Evolutionary conservation across 2,113 vertebrate species (phyloP).

Genomic region (Passerina amoena): DNA sequence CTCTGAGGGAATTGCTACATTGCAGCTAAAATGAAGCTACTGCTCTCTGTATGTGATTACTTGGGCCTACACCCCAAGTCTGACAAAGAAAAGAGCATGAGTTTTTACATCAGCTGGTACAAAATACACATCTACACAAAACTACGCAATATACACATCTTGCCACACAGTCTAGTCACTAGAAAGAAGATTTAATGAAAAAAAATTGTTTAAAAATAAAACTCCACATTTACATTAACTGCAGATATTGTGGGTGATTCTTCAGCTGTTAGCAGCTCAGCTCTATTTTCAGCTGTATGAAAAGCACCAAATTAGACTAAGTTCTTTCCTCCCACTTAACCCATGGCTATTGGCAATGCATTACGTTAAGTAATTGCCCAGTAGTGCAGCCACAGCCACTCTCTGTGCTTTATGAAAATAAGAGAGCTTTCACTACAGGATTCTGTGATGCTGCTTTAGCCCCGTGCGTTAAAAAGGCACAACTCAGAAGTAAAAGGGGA

Average conservation of each 20-base stretch:
- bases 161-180: not conserved
- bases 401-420: not conserved
- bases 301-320: not conserved
- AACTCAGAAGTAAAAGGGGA: rapidly evolving
- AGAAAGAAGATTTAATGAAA: not conserved
- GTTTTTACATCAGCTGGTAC: not conserved
- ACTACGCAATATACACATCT: not conserved
- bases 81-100: not conserved
- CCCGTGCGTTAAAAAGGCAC: not conserved
- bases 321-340: not conserved
- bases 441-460: not conserved
- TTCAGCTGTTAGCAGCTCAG: rapidly evolving
- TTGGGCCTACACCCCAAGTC: not conserved
- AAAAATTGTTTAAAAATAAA: not conserved
- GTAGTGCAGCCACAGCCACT: not conserved
- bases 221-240: not conserved
- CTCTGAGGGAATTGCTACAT: not conserved
- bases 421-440: no score
- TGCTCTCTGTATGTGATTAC: not conserved
- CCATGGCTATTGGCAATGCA: not conserved
- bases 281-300: not conserved
- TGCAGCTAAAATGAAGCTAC: not conserved
- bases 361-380: not conserved
- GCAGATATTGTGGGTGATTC: not conserved
- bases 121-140: not conserved